These are phyloP conservation scores for Brachycybe producta DNA, from an alignment of 2,888 invertebrate genomes.

Conservation along the genomic window DNA sequence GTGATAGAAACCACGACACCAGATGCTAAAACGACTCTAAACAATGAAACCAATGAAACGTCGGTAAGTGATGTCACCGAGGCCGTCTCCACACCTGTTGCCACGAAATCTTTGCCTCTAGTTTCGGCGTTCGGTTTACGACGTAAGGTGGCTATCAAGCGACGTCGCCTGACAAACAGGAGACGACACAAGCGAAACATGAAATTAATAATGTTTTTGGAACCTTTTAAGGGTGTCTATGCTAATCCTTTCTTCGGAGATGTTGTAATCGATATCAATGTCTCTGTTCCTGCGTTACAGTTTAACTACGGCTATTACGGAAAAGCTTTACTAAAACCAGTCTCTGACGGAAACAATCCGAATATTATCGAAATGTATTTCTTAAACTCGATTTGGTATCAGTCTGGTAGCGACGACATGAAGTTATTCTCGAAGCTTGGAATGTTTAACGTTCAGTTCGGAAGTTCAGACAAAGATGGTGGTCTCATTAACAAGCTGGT, in stretches of 20 bases:
- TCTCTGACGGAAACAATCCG: background rate
- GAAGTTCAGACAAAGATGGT: background rate
- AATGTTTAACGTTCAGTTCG: conserved; percentile 18
- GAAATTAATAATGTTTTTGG: background rate
- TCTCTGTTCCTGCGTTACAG: conserved; percentile 12
- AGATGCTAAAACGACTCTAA: too few species aligned
- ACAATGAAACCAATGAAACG: too few species aligned
- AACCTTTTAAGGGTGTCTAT: conserved; percentile 15
- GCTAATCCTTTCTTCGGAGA: conserved; percentile 17
- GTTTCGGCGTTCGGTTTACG: too few species aligned
- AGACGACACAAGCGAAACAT: conserved; percentile 6
- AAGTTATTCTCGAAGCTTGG: conserved; percentile 12
- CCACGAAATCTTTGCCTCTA: too few species aligned
- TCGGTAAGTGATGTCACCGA: too few species aligned
- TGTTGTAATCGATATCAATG: conserved; percentile 13
- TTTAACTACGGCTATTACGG: conserved; percentile 20
- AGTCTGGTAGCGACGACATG: conserved; percentile 20
- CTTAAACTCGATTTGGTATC: conserved; percentile 20
- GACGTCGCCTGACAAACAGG: background rate
- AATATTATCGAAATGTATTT: conserved; percentile 16
- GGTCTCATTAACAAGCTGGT: conserved; percentile 8
- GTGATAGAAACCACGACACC: too few species aligned
- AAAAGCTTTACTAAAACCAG: conserved; percentile 15
- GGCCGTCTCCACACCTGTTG: too few species aligned
- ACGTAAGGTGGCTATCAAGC: too few species aligned